Percentiles rank a stretch among this genome's conserved stretches.
phyloP scores from a whole-genome alignment of 2,888 invertebrate species.

The Diploptera punctata region DNA sequence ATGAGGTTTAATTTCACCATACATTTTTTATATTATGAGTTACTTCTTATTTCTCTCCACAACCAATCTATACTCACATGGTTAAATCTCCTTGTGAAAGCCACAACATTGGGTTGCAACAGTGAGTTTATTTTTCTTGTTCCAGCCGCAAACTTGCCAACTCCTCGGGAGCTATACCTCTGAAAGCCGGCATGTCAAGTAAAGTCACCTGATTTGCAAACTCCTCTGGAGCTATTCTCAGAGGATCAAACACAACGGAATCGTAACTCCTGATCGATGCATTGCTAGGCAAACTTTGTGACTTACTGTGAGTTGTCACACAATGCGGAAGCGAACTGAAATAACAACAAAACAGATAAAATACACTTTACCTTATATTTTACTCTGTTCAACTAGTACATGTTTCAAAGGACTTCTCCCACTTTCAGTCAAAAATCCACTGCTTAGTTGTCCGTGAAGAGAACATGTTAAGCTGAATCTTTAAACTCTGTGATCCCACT shows the following conservation, averaged over 20 bases:
- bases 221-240: conserved; percentile 76
- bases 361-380: no score
- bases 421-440: no score
- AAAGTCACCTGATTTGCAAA: conserved; percentile 87
- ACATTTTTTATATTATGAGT: no score
- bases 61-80: conserved; percentile 79
- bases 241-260: conserved; percentile 61
- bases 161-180: conserved; percentile 84
- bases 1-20: no score
- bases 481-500: no score
- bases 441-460: no score
- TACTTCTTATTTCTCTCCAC: no score
- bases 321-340: conserved; percentile 42
- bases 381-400: no score
- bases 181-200: conserved; percentile 85
- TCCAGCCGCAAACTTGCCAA: conserved; percentile 93
- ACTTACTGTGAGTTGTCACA: conserved; percentile 47
- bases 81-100: conserved; percentile 92
- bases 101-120: conserved; percentile 93
- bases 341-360: no score
- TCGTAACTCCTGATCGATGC: conserved; percentile 50
- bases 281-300: conserved; percentile 69
- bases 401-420: no score
- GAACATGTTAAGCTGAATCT: no score
- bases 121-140: conserved; percentile 85